Conservation (phyloP, 2,888 invertebrate species). For the Sphaerophoria taeniata region DNA sequence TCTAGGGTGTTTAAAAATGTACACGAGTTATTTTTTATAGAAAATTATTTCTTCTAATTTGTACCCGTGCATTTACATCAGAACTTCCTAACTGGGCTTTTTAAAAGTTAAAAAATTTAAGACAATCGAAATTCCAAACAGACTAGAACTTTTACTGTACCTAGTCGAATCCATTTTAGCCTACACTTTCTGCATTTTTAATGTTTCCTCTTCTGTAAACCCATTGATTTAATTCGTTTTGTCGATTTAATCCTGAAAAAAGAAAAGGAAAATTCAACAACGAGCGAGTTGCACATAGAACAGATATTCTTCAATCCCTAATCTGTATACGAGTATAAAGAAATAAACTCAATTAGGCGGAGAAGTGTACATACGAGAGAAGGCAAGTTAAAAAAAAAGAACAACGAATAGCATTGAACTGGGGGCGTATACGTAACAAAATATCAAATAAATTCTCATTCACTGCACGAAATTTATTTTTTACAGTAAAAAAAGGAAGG, state of each 20-base stretch:
- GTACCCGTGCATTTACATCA: no score
- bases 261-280: conserved; percentile 21
- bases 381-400: background rate
- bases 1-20: no score
- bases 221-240: conserved; percentile 42
- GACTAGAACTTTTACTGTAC: no score
- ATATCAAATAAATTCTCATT: conserved; percentile 51
- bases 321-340: conserved; percentile 28
- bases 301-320: conserved; percentile 47
- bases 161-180: no score
- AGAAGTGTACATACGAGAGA: conserved; percentile 1
- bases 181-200: conserved; percentile 23
- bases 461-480: conserved; percentile 39
- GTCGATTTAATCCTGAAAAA: conserved; percentile 49
- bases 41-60: no score
- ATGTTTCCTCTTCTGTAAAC: conserved; percentile 21
- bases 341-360: conserved; percentile 57
- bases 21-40: no score
- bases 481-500: conserved; percentile 3
- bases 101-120: no score
- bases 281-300: background rate
- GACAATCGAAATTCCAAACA: no score
- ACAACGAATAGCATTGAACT: background rate
- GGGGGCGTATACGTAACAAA: conserved; percentile 4
- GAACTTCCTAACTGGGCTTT: no score